Conservation (phyloP, 1,140 invertebrate species). For the Lutraria rhynchaena region DNA sequence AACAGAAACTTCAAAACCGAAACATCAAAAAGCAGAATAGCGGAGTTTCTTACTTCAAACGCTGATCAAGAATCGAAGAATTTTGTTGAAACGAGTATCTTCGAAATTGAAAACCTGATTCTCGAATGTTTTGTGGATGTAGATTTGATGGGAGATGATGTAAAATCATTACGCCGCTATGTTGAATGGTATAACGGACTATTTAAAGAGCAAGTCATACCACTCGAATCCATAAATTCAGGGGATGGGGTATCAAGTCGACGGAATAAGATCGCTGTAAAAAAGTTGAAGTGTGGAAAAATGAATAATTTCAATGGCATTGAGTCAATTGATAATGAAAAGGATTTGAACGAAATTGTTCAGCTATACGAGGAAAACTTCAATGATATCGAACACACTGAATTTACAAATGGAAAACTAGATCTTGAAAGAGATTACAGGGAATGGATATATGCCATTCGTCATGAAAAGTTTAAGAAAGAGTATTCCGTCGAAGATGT, state of each 20-base stretch:
- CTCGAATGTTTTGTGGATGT: slow-evolving; percentile 56
- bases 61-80: slow-evolving; percentile 12
- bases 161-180: slow-evolving; percentile 4
- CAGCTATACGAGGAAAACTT: slow-evolving; percentile 61
- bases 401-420: slow-evolving; percentile 34
- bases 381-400: slow-evolving; percentile 17
- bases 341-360: slow-evolving; percentile 54
- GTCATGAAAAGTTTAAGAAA: slow-evolving; percentile 34
- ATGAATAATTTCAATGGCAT: slow-evolving; percentile 31
- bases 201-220: slow-evolving; percentile 37
- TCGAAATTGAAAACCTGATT: slow-evolving; percentile 54
- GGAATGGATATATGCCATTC: slow-evolving; percentile 63
- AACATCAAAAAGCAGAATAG: slow-evolving; percentile 1
- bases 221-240: slow-evolving; percentile 12
- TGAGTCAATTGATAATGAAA: slow-evolving; percentile 40
- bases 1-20: slow-evolving; percentile 27
- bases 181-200: slow-evolving; percentile 57
- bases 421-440: slow-evolving; percentile 56
- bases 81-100: slow-evolving; percentile 55
- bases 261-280: slow-evolving; percentile 56
- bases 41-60: slow-evolving; percentile 33
- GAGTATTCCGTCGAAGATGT: slow-evolving; percentile 55
- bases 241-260: slow-evolving; percentile 33
- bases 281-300: slow-evolving; percentile 54
- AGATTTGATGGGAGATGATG: slow-evolving; percentile 37